Evolutionary conservation across 2,113 vertebrate genomes (phyloP), one percentile per base, ranked within the genome.

Genomic region (Limanda limanda): DNA sequence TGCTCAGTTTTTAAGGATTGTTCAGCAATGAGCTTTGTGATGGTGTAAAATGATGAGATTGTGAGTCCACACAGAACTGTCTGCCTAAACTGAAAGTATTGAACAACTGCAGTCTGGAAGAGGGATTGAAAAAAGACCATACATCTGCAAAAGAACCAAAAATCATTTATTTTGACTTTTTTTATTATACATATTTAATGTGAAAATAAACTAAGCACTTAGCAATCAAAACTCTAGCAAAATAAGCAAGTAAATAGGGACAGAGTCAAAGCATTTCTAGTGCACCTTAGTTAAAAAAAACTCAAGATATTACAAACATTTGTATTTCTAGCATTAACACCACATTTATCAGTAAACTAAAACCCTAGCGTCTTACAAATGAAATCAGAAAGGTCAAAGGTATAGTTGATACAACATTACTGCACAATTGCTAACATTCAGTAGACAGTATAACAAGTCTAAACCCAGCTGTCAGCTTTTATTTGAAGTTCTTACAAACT

Each of bases 401-500:
- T 95, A 94, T 93, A 97, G 97, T 97, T 98, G 97, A 97, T 97
- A 97, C 97, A 97, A 97, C 96, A 91, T 96, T 97, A 97, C 97
- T 94, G 95, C 95, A 95, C 94, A 95, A 95, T 96, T 93, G 93
- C 96, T 96, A 96, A 94, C 93, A 92, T 94, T 95, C 93, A 92
- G 92, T 91, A 92, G 94, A 95, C 92, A 92, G 84, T 92, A 88
- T 91, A 92, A 91, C 81, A 90, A 92, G 91, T 94, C 94, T 93
- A 92, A 94, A 93, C 92, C 87, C 87, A 84, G 64, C 88, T 90
- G 95, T 94, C 94, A 86, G 90, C 77, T 90, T 95, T 87, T 12
- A 89, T 5, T 45, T 88, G 74, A 77, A 95, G 94, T 96, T 93
- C 73, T 86, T 78, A 86, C 91, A 93, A 89, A 94, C 87, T 92